These are phyloP conservation scores for Dasypolia templi DNA, from an alignment of 2,888 invertebrate genomes.

Conservation along the genomic window DNA sequence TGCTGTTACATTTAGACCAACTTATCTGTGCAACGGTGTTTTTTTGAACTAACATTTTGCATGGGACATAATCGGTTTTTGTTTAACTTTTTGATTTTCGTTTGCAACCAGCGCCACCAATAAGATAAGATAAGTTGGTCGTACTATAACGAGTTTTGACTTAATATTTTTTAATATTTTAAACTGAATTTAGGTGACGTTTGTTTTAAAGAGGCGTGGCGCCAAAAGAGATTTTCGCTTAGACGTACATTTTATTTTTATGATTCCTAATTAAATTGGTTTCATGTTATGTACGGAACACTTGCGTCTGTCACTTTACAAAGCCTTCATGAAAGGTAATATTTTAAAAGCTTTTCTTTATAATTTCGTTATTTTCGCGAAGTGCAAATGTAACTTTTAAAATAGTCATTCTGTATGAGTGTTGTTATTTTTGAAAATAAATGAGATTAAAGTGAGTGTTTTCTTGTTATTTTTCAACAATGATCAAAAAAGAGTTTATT, in stretches of 20 bases:
- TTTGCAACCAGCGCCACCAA: too few relatives aligned
- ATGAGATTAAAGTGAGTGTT: background rate
- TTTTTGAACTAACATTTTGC: too few relatives aligned
- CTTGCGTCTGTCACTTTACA: constrained; percentile 25
- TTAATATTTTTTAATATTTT: constrained; percentile 46
- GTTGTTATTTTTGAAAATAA: constrained; percentile 27
- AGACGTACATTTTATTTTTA: constrained; percentile 39
- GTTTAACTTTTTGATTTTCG: too few relatives aligned
- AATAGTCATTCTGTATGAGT: background rate
- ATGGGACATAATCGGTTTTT: too few relatives aligned
- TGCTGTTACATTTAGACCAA: too few relatives aligned
- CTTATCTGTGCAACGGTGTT: too few relatives aligned
- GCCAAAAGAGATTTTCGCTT: constrained; percentile 40
- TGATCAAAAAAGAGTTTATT: background rate
- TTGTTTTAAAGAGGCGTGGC: constrained; percentile 22
- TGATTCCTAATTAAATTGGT: constrained; percentile 49
- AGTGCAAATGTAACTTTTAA: constrained; percentile 11
- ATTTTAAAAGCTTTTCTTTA: constrained; percentile 26
- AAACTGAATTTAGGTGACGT: constrained; percentile 39
- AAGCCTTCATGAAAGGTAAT: constrained; percentile 23
- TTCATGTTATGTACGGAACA: constrained; percentile 23
- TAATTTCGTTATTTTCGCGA: constrained; percentile 8
- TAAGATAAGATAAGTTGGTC: too few relatives aligned
- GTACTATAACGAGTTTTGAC: constrained; percentile 26
- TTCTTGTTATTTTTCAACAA: background rate